A percentile compares a stretch with the other conserved stretches of the same genome.
phyloP scores from a whole-genome alignment of 1,140 invertebrate species.

The Bombus consobrinus region DNA sequence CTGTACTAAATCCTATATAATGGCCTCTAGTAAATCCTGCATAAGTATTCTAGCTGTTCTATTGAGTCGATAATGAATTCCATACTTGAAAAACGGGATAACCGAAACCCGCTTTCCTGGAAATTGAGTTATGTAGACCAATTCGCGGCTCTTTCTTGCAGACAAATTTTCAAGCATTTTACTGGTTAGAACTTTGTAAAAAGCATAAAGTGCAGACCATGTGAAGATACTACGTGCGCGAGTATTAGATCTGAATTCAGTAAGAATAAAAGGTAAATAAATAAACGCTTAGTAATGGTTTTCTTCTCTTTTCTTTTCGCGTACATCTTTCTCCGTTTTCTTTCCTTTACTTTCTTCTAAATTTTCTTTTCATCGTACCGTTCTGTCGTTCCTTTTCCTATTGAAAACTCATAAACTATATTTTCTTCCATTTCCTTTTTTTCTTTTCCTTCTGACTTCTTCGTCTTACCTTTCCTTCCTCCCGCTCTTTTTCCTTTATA shows the following conservation, averaged over 20 bases:
- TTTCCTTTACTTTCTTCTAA: not conserved
- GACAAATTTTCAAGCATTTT: not conserved
- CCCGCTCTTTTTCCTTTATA: too few relatives aligned
- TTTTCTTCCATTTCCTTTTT: not conserved
- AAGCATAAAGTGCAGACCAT: not conserved
- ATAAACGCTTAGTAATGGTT: not conserved
- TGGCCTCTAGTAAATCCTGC: not conserved
- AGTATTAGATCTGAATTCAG: too few relatives aligned
- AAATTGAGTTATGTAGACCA: not conserved
- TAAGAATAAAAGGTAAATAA: not conserved
- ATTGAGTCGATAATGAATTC: conserved; percentile 4
- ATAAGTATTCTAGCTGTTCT: not conserved
- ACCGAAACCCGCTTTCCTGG: not conserved
- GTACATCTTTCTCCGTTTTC: too few relatives aligned
- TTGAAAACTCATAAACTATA: not conserved
- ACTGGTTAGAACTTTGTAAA: not conserved
- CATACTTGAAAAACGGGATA: not conserved
- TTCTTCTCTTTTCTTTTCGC: not conserved
- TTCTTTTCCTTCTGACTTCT: not conserved
- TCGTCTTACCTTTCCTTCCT: not conserved
- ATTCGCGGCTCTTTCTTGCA: not conserved
- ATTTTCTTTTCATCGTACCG: not conserved
- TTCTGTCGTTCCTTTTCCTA: not conserved
- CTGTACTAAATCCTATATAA: not conserved
- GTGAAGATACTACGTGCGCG: too few relatives aligned